phyloP scores from a whole-genome alignment of 1,140 invertebrate genomes.

The Lamellibrachia luymesi region DNA sequence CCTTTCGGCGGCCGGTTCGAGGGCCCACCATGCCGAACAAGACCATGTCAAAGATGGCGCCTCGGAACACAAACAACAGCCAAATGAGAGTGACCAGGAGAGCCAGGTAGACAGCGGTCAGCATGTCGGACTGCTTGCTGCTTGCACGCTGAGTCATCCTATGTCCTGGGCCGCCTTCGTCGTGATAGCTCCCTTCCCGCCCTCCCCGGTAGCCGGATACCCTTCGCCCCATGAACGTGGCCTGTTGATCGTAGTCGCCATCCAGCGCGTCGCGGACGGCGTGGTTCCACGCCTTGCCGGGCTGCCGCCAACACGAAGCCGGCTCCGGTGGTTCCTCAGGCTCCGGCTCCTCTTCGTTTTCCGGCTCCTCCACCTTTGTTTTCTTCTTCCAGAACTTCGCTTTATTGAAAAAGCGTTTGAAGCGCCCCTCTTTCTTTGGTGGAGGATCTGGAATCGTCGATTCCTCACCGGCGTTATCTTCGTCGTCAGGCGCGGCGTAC shows the following conservation, averaged over 20 bases:
- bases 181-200: too few relatives aligned
- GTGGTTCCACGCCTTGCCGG: background rate
- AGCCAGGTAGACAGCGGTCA: background rate
- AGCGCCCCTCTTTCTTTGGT: background rate
- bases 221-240: background rate
- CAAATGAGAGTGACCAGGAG: background rate
- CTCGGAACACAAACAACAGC: background rate
- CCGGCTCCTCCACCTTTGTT: background rate
- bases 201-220: background rate
- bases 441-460: background rate
- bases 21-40: background rate
- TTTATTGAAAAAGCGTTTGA: background rate
- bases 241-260: background rate
- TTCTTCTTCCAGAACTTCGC: background rate
- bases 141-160: background rate
- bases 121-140: background rate
- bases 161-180: too few relatives aligned
- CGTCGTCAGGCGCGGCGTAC: background rate
- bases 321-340: background rate
- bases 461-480: too few relatives aligned
- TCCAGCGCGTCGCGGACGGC: background rate
- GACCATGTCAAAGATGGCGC: background rate
- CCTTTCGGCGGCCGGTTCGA: too few relatives aligned
- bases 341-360: background rate
- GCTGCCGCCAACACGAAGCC: background rate